Base-by-base conservation (phyloP, 1,140 invertebrate genomes). In the Papilio dardanus region DNA sequence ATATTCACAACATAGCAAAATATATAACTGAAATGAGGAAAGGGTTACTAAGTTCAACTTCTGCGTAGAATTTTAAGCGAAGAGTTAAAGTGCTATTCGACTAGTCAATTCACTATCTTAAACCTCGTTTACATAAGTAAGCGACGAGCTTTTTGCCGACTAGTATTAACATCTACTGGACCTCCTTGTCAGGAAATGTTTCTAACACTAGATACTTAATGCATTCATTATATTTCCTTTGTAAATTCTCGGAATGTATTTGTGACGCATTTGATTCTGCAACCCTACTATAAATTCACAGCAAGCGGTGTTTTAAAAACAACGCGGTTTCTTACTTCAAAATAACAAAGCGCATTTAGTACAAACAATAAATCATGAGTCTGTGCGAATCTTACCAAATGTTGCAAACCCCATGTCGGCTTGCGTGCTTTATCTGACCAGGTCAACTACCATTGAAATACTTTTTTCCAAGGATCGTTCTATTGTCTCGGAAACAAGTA, bases 251-350 rank as follows among this genome's bases (percentile, higher is more conserved):
- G 68, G 71, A 80, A 79, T 76, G 42, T 71, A 54, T 81, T 81
- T 78, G 54, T 68, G 37, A 75, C 74, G 76, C 73, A 81, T 80
- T 80, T 81, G 79, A 79, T 74, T 73, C 77, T 77, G 54, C 30
- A 83, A 78, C 76, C 65, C 79, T 86, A 85, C 84, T 89, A 87
- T 83, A 79, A 84, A 86, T 87, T 86, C 88, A 80, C 89, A 86
- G 78, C 88, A 88, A 91, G 89, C 83, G 89, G 89, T 90, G 85
- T 85, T 86, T 85, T 84, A 87, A 84, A 82, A 87, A 91, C 88
- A 89, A 89, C 76, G 84, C 58, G 74, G 67, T 77, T 81, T 79
- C 81, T 76, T 79, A 65, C 75, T 84, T 35, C 71, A 28, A 78
- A 74, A 79, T 79, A 85, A 92, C 88, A 90, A 90, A 87, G 81